Conservation (phyloP, 2,888 invertebrate genomes). For the Dichetophora obliterata region DNA sequence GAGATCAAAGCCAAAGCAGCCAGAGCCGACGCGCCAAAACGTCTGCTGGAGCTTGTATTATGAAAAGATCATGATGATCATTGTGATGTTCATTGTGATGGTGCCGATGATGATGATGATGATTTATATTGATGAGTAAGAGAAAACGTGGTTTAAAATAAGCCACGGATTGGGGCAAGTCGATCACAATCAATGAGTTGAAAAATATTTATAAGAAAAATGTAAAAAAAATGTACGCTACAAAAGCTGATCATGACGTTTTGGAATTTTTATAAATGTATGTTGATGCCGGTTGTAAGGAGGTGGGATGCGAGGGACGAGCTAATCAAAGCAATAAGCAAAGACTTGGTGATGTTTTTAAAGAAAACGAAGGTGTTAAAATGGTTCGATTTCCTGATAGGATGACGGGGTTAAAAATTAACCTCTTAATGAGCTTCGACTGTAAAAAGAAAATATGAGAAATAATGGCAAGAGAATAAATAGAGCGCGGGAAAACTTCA, state of each 20-base stretch:
- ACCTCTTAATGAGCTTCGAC: neutral
- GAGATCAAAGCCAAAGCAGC: constrained; percentile 65
- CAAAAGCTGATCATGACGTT: constrained; percentile 27
- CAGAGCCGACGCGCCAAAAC: constrained; percentile 65
- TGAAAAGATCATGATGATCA: constrained; percentile 22
- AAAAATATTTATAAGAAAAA: constrained; percentile 42
- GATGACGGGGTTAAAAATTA: constrained; percentile 5
- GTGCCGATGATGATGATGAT: constrained; percentile 22
- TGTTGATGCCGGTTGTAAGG: neutral
- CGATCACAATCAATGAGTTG: constrained; percentile 65
- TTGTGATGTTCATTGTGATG: constrained; percentile 32
- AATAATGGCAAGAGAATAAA: neutral
- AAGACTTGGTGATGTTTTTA: neutral
- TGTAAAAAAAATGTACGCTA: neutral
- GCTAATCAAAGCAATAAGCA: neutral
- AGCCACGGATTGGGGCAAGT: constrained; percentile 25
- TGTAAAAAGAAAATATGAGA: neutral
- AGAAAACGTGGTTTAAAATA: constrained; percentile 24
- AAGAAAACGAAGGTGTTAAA: constrained; percentile 41
- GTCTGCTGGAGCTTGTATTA: constrained; percentile 58
- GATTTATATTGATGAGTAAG: neutral
- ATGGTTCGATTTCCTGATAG: neutral
- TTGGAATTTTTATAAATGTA: constrained; percentile 21
- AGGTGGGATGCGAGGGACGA: neutral
- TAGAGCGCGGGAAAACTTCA: no score